Base-by-base conservation (phyloP, 2,888 invertebrate species). In the Phalera bucephala region DNA sequence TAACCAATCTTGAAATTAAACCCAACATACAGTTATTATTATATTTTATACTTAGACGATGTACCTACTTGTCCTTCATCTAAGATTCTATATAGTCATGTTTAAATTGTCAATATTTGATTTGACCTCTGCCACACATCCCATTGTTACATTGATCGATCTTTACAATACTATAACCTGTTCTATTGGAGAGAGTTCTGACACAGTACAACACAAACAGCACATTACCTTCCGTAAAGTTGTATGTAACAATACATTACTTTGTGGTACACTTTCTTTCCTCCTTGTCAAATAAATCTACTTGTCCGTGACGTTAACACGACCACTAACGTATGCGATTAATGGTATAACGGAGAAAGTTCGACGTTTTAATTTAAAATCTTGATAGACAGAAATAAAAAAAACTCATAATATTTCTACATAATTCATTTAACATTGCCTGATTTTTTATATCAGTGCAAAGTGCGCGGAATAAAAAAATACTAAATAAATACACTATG, bases 401-500 rank as follows among this genome's bases (percentile, higher is more conserved):
- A n/a, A n/a, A n/a, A n/a, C n/a, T n/a, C n/a, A n/a, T n/a, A n/a
- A n/a, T n/a, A n/a, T n/a, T n/a, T n/a, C n/a, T n/a, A n/a, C n/a
- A n/a, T n/a, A n/a, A n/a, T n/a, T n/a, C n/a, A n/a, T n/a, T n/a
- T n/a, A n/a, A n/a, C n/a, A n/a, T n/a, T n/a, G n/a, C n/a, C n/a
- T n/a, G n/a, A n/a, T n/a, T n/a, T n/a, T n/a, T n/a, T n/a, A n/a
- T n/a, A n/a, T n/a, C n/a, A n/a, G n/a, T n/a, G n/a, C n/a, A n/a
- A n/a, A n/a, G n/a, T n/a, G n/a, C n/a, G n/a, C n/a, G n/a, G n/a
- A n/a, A n/a, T n/a, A n/a, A n/a, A n/a, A n/a, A n/a, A n/a, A n/a
- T n/a, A n/a, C n/a, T n/a, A n/a, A n/a, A n/a, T n/a, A n/a, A 39
- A 37, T 10, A 37, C 17, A 27, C 30, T 32, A 31, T 52, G 39